phyloP scores from a whole-genome alignment of 2,888 invertebrate genomes.

The Trilocha varians region DNA sequence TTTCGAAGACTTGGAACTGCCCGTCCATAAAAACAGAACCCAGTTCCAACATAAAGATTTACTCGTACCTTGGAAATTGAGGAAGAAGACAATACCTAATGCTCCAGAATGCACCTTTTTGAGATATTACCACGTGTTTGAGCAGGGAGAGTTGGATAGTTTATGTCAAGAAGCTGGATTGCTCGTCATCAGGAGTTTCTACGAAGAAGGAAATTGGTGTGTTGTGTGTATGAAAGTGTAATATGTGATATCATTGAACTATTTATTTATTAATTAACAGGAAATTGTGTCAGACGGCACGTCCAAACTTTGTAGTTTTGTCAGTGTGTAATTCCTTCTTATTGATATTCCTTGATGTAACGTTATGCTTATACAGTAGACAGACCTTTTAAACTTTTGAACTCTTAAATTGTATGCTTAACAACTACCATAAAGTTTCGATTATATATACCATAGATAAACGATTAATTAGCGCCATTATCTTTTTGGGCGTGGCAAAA shows the following conservation, averaged over 20 bases:
- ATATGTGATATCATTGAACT: constrained; percentile 8
- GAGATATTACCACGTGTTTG: constrained; percentile 95
- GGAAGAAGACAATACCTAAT: constrained; percentile 29
- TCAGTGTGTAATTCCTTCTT: too few relatives aligned
- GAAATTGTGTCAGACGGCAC: too few relatives aligned
- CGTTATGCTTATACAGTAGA: too few relatives aligned
- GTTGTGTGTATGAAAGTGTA: constrained; percentile 79
- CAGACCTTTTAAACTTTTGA: too few relatives aligned
- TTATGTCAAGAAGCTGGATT: constrained; percentile 75
- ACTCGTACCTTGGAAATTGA: constrained; percentile 95
- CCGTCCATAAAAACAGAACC: constrained; percentile 92
- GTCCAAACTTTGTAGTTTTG: too few relatives aligned
- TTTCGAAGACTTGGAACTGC: constrained; percentile 62
- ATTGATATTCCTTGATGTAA: too few relatives aligned
- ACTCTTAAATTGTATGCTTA: too few relatives aligned
- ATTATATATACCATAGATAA: too few relatives aligned
- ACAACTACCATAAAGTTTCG: too few relatives aligned
- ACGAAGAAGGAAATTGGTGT: constrained; percentile 98
- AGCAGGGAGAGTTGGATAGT: constrained; percentile 82
- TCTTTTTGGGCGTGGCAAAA: too few relatives aligned
- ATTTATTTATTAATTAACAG: too few relatives aligned
- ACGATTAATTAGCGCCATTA: too few relatives aligned
- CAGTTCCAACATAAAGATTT: constrained; percentile 92
- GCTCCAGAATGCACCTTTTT: constrained; percentile 74
- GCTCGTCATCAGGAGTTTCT: constrained; percentile 79